Conservation (phyloP, 2,888 invertebrate genomes). For the Drosophila ochracea region DNA sequence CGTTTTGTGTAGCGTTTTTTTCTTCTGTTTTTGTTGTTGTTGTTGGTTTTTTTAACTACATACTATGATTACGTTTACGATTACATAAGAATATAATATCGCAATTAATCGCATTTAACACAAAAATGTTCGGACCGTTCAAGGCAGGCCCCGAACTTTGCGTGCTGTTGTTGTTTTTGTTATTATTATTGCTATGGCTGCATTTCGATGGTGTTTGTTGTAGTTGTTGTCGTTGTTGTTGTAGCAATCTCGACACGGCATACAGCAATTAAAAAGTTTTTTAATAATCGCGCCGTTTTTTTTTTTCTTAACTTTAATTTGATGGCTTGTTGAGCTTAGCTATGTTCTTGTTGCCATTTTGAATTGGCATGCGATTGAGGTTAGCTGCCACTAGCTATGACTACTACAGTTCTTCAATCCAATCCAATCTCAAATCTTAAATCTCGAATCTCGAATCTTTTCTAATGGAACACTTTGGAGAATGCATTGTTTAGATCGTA, state of each 20-base stretch:
- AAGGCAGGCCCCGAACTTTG: constrained; percentile 62
- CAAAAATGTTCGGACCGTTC: constrained; percentile 74
- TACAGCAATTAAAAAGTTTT: constrained; percentile 71
- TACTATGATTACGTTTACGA: constrained; percentile 79
- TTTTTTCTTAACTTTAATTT: constrained; percentile 79
- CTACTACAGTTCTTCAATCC: not conserved
- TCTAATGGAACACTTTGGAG: constrained; percentile 8
- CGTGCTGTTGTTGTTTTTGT: constrained; percentile 58
- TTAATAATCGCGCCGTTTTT: constrained; percentile 74
- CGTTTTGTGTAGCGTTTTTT: constrained; percentile 68
- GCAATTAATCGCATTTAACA: constrained; percentile 82
- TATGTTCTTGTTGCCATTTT: constrained; percentile 43
- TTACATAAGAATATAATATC: constrained; percentile 83
- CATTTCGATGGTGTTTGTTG: constrained; percentile 42
- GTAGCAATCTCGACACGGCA: constrained; percentile 70
- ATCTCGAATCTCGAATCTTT: not conserved
- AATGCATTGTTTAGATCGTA: constrained; percentile 1
- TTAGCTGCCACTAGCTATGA: not conserved
- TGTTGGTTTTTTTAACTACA: constrained; percentile 29
- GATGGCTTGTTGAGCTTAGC: constrained; percentile 55
- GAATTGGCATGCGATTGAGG: constrained; percentile 64
- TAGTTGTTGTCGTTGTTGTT: constrained; percentile 37
- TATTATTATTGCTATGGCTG: constrained; percentile 23
- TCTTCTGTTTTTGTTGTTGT: not conserved
- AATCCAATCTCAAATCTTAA: not conserved